phyloP scores from a whole-genome alignment of 2,888 invertebrate species.

The Drosophila conformis region DNA sequence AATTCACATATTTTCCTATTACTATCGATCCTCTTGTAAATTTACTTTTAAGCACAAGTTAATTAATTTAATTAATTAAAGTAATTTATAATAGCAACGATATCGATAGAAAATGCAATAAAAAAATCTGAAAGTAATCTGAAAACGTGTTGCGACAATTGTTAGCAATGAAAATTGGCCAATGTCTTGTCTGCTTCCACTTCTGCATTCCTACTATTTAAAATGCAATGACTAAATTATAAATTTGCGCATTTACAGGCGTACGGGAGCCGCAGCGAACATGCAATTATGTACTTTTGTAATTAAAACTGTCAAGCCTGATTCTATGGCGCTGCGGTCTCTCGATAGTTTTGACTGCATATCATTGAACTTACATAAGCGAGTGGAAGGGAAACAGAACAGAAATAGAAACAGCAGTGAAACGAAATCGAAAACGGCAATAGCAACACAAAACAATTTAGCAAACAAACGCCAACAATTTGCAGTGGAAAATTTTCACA shows the following conservation, averaged over 20 bases:
- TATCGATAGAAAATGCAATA: conserved; percentile 17
- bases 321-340: conserved; percentile 4
- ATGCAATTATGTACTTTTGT: conserved; percentile 47
- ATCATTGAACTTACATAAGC: conserved; percentile 79
- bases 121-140: conserved; percentile 48
- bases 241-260: conserved; percentile 48
- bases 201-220: not conserved
- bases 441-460: conserved; percentile 33
- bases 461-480: conserved; percentile 62
- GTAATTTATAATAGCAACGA: conserved; percentile 20
- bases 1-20: not conserved
- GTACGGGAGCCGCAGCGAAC: conserved; percentile 27
- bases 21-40: conserved; percentile 2
- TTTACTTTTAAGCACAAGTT: not conserved
- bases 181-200: not conserved
- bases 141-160: conserved; percentile 31
- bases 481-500: conserved; percentile 69
- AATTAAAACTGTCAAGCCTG: conserved; percentile 55
- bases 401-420: conserved; percentile 20
- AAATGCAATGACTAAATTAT: conserved; percentile 30
- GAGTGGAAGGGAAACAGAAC: conserved; percentile 7
- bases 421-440: conserved; percentile 59
- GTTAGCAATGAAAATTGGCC: conserved; percentile 24
- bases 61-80: too few relatives aligned
- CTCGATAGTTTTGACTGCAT: conserved; percentile 38